These are phyloP conservation scores for Condylostylus longicornis DNA, from an alignment of 1,140 invertebrate species.

Conservation along the genomic window DNA sequence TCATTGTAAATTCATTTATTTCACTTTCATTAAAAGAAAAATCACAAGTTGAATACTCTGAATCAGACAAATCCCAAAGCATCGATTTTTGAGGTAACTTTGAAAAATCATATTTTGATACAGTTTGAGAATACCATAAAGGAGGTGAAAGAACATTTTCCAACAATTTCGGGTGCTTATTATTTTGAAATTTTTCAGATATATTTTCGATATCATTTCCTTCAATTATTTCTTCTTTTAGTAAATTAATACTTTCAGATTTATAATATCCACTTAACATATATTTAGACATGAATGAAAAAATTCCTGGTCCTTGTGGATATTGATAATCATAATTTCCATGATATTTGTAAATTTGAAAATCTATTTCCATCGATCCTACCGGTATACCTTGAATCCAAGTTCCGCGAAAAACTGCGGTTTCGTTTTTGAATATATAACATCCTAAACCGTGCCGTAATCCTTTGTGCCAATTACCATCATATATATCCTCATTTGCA, in stretches of 20 bases:
- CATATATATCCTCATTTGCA: slow-evolving; percentile 54
- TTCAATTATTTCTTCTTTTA: not conserved
- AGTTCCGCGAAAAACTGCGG: slow-evolving; percentile 44
- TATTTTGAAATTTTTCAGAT: not conserved
- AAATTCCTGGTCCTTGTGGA: slow-evolving; percentile 45
- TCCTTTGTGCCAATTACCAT: slow-evolving; percentile 60
- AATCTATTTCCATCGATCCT: slow-evolving; percentile 50
- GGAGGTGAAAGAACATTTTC: slow-evolving; percentile 33
- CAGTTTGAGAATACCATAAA: slow-evolving; percentile 45
- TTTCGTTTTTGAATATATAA: slow-evolving; percentile 44
- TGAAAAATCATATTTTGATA: slow-evolving; percentile 46
- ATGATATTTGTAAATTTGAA: too few relatives aligned
- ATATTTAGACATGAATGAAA: slow-evolving; percentile 46
- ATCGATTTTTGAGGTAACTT: slow-evolving; percentile 48
- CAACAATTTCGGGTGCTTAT: slow-evolving; percentile 36
- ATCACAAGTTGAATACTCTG: slow-evolving; percentile 33
- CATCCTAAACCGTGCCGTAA: slow-evolving; percentile 56
- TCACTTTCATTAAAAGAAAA: too few relatives aligned
- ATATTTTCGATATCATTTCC: not conserved
- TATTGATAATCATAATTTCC: slow-evolving; percentile 33
- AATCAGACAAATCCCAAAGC: slow-evolving; percentile 42
- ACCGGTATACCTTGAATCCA: slow-evolving; percentile 49
- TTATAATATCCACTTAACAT: slow-evolving; percentile 46
- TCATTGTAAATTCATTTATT: too few relatives aligned
- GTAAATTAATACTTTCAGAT: slow-evolving; percentile 2